Conservation (phyloP, 2,888 invertebrate genomes). For the Macrosiphum euphorbiae region DNA sequence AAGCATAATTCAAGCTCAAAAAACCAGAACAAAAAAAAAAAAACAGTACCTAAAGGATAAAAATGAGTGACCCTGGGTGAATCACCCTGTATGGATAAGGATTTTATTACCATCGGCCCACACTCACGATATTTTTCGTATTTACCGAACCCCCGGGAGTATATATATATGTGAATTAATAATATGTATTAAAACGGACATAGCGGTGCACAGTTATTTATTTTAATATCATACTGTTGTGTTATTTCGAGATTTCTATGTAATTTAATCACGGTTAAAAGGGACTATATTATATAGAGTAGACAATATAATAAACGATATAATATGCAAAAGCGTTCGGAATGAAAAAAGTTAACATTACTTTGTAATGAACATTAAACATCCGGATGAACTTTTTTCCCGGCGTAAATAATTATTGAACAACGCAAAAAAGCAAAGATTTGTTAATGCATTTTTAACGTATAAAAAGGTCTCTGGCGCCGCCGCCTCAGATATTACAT, state of each 20-base stretch:
- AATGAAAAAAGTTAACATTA: slow-evolving; percentile 18
- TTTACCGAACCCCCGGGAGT: not conserved
- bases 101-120: not conserved
- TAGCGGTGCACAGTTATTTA: not conserved
- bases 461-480: not conserved
- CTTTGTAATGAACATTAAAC: slow-evolving; percentile 22
- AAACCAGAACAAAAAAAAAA: not conserved
- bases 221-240: slow-evolving; percentile 1
- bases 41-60: not conserved
- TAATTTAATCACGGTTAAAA: slow-evolving; percentile 9
- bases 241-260: slow-evolving; percentile 1
- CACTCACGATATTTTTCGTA: not conserved
- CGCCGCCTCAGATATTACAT: not conserved
- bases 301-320: not conserved
- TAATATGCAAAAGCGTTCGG: slow-evolving; percentile 9
- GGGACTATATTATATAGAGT: not conserved
- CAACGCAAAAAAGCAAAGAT: not conserved
- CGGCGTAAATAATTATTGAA: slow-evolving; percentile 21
- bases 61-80: not conserved
- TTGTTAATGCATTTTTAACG: slow-evolving; percentile 46
- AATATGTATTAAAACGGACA: slow-evolving; percentile 1
- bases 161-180: not conserved
- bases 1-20: not conserved
- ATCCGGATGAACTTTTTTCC: not conserved
- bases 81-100: not conserved